A percentile compares a stretch with the other conserved stretches of the same genome.
Conservation (phyloP, 2,888 invertebrate genomes). For the Heteropelma amictum region DNA sequence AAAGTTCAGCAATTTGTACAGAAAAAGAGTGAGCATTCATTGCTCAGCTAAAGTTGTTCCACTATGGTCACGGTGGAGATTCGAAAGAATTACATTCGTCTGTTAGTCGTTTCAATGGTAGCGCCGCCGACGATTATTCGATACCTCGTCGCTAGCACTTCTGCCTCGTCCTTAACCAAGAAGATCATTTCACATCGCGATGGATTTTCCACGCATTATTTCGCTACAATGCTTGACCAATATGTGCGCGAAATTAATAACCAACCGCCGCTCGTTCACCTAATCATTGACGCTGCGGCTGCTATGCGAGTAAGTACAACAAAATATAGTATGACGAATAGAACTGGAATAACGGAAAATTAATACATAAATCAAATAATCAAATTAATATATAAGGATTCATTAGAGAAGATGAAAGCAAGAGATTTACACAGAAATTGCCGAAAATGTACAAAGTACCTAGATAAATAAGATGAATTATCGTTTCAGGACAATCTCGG, state of each 20-base stretch:
- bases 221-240: slow-evolving; percentile 6
- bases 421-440: no score
- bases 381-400: no score
- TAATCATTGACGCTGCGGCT: slow-evolving; percentile 20
- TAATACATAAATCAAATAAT: not conserved
- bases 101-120: not conserved
- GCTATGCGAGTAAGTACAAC: no score
- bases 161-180: not conserved
- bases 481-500: slow-evolving; percentile 9
- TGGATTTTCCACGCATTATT: not conserved
- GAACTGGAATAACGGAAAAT: not conserved
- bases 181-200: not conserved
- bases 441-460: no score
- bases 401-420: no score
- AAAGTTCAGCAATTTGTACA: slow-evolving; percentile 8
- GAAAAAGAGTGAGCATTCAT: not conserved
- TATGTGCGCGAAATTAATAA: slow-evolving; percentile 11
- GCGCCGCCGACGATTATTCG: not conserved
- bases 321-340: not conserved
- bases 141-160: not conserved
- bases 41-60: slow-evolving; percentile 13
- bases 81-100: not conserved
- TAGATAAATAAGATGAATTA: no score
- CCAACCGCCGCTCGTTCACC: slow-evolving; percentile 5
- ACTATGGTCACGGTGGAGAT: slow-evolving; percentile 12